Evolutionary conservation across 2,797 vertebrate species (phyloP).

Genomic region (Catharus ustulatus): DNA sequence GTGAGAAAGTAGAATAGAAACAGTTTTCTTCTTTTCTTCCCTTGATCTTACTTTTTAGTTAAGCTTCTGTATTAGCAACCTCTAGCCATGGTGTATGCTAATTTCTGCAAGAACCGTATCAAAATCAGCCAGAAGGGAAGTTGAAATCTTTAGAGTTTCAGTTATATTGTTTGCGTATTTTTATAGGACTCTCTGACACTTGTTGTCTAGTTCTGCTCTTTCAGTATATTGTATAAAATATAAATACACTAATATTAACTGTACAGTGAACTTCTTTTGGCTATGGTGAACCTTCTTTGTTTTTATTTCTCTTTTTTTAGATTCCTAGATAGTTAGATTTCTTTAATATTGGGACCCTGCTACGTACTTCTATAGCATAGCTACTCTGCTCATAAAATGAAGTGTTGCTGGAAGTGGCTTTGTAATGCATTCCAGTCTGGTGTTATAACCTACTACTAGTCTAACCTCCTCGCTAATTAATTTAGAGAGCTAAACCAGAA

Average conservation of each 20-base stretch:
- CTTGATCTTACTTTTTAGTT: not conserved
- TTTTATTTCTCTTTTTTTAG: not conserved
- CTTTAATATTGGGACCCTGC: not conserved
- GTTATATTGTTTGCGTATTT: not conserved
- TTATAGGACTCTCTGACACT: not conserved
- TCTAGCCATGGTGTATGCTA: fast-evolving
- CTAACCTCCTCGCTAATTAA: not conserved
- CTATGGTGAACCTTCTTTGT: not conserved
- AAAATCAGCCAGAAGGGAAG: not conserved
- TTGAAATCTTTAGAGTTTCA: not conserved
- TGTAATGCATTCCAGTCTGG: not conserved
- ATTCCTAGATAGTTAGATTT: not conserved
- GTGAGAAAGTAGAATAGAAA: not conserved
- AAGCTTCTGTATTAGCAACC: not conserved
- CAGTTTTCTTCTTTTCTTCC: too few relatives aligned
- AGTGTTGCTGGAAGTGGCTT: not conserved
- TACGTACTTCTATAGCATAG: not conserved
- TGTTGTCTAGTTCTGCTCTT: not conserved
- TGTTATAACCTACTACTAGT: not conserved
- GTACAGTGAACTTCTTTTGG: not conserved
- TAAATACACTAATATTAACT: not conserved
- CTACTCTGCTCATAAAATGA: not conserved
- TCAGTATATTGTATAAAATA: not conserved
- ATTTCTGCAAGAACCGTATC: not conserved
- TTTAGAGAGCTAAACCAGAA: not conserved